phyloP scores from a whole-genome alignment of 2,797 vertebrate species.

The Acropternis orthonyx region DNA sequence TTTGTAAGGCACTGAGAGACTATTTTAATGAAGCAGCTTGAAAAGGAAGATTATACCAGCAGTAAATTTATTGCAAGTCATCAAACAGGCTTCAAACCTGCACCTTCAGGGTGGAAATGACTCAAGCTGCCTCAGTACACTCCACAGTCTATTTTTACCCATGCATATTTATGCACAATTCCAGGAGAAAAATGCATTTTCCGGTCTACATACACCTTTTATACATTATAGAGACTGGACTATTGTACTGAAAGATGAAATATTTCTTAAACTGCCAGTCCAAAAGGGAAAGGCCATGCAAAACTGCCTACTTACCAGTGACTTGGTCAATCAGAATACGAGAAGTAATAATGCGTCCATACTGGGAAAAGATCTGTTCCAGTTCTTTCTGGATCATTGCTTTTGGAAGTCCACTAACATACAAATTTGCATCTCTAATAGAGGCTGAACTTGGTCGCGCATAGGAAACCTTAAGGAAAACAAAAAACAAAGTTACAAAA shows the following conservation, averaged over 20 bases:
- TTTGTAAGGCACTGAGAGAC: slow-evolving; percentile 55
- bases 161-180: slow-evolving; percentile 85
- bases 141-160: slow-evolving; percentile 76
- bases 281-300: neutral
- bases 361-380: slow-evolving; percentile 96
- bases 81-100: slow-evolving; percentile 79
- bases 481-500: neutral
- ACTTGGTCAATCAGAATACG: slow-evolving; percentile 97
- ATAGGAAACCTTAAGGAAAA: slow-evolving; percentile 88
- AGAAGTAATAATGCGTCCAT: slow-evolving; percentile 98
- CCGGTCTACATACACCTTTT: slow-evolving; percentile 73
- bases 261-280: slow-evolving; percentile 38
- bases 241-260: neutral
- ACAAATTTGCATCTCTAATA: slow-evolving; percentile 97
- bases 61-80: slow-evolving; percentile 82
- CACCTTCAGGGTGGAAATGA: slow-evolving; percentile 78
- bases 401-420: slow-evolving; percentile 96
- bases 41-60: slow-evolving; percentile 78
- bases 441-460: slow-evolving; percentile 97
- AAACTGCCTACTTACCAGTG: slow-evolving; percentile 86
- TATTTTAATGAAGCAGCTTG: slow-evolving; percentile 67
- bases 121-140: slow-evolving; percentile 70
- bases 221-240: slow-evolving; percentile 67
- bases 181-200: slow-evolving; percentile 80
- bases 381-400: slow-evolving; percentile 97